phyloP scores from a whole-genome alignment of 2,113 vertebrate species.

The Columbina picui region DNA sequence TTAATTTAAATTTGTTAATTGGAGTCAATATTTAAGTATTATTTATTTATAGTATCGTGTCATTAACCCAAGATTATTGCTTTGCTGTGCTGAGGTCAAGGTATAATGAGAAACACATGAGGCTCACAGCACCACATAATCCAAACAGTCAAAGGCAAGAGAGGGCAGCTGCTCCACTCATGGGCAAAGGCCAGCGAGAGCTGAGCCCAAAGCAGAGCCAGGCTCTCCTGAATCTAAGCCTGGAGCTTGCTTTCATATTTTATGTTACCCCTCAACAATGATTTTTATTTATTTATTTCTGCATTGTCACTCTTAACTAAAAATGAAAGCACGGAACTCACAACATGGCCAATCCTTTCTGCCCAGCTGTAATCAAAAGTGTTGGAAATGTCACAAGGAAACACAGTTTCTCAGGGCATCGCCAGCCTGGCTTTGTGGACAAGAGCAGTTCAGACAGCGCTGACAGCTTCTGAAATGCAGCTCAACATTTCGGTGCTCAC shows the following conservation, averaged over 20 bases:
- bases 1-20: not conserved
- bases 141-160: not conserved
- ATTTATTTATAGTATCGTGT: not conserved
- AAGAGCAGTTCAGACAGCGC: not conserved
- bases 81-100: not conserved
- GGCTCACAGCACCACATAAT: not conserved
- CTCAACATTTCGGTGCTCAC: fast-evolving
- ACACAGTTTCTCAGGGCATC: not conserved
- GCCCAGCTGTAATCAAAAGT: not conserved
- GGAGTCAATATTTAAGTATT: not conserved
- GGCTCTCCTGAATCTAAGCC: not conserved
- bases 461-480: not conserved
- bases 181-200: not conserved
- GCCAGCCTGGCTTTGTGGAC: not conserved
- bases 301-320: not conserved
- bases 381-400: not conserved
- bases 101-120: not conserved
- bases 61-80: not conserved
- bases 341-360: not conserved
- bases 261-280: not conserved
- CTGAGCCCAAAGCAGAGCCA: not conserved
- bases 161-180: not conserved
- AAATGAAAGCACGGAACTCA: not conserved
- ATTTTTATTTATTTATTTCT: not conserved
- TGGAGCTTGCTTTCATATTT: not conserved